A percentile compares a stretch with the other conserved stretches of the same genome.
Evolutionary conservation across 2,113 vertebrate genomes (phyloP).

Genomic region (Fulica atra): DNA sequence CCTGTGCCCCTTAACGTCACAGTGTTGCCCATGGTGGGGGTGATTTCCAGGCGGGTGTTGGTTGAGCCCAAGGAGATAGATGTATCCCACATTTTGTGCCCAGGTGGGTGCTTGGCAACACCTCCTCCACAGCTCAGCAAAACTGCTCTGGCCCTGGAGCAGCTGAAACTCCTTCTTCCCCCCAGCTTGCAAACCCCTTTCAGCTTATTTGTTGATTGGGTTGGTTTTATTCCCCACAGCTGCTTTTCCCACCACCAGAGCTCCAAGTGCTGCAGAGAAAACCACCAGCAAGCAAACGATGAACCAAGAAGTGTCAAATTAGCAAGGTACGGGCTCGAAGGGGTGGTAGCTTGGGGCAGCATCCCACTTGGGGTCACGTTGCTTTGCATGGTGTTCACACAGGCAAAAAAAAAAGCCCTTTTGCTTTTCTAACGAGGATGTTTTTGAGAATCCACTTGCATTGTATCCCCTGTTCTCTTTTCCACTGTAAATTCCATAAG

Average conservation of each 20-base stretch:
- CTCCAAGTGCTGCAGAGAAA: not conserved
- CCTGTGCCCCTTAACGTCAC: too few relatives aligned
- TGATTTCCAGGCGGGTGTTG: not conserved
- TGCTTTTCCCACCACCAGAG: not conserved
- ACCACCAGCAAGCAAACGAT: not conserved
- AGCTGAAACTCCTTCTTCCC: not conserved
- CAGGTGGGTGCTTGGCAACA: not conserved
- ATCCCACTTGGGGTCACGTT: not conserved
- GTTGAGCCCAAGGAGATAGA: not conserved
- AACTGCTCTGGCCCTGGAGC: not conserved
- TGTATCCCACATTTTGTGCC: not conserved
- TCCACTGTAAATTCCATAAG: not conserved
- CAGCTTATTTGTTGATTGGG: not conserved
- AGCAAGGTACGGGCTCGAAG: not conserved
- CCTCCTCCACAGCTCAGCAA: not conserved
- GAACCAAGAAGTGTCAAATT: not conserved
- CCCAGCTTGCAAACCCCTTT: not conserved
- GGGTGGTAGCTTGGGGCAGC: not conserved
- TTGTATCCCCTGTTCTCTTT: not conserved
- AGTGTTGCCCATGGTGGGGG: accelerated
- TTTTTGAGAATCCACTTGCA: not conserved
- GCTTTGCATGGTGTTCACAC: not conserved
- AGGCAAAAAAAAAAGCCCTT: not conserved
- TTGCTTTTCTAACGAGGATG: not conserved
- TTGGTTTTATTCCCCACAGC: too few relatives aligned